Evolutionary conservation across 1,140 invertebrate genomes (phyloP).

Genomic region (Lepidurus couesii): DNA sequence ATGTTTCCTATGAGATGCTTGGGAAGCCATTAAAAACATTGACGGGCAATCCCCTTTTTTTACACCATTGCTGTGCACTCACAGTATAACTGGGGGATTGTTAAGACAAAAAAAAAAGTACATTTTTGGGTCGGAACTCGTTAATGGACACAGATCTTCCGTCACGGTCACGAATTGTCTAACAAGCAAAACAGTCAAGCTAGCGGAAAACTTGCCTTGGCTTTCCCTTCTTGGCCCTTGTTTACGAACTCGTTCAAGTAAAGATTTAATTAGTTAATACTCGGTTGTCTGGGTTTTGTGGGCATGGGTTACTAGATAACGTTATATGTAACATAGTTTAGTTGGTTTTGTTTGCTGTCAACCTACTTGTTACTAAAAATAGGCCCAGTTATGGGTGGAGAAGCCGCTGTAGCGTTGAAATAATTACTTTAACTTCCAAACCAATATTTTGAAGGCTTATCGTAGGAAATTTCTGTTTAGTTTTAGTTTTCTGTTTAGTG

Average conservation of each 20-base stretch:
- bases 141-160: neutral
- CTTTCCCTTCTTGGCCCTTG: neutral
- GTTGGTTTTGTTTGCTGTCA: too few relatives aligned
- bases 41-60: too few relatives aligned
- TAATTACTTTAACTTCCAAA: too few relatives aligned
- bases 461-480: too few relatives aligned
- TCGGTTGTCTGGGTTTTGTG: neutral
- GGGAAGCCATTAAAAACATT: too few relatives aligned
- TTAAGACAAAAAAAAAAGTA: neutral
- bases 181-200: neutral
- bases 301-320: neutral
- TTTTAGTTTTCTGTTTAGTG: too few relatives aligned
- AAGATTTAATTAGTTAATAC: neutral
- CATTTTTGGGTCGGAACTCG: neutral
- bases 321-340: neutral
- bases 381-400: too few relatives aligned
- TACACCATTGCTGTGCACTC: too few relatives aligned
- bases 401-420: too few relatives aligned
- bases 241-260: neutral
- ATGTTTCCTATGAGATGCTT: too few relatives aligned
- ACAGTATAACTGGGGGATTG: neutral
- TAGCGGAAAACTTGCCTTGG: neutral
- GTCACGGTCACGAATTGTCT: neutral
- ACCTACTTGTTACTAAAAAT: too few relatives aligned
- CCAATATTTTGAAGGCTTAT: too few relatives aligned